Base-by-base conservation (phyloP, 2,113 vertebrate genomes). In the Sakesphorus luctuosus region DNA sequence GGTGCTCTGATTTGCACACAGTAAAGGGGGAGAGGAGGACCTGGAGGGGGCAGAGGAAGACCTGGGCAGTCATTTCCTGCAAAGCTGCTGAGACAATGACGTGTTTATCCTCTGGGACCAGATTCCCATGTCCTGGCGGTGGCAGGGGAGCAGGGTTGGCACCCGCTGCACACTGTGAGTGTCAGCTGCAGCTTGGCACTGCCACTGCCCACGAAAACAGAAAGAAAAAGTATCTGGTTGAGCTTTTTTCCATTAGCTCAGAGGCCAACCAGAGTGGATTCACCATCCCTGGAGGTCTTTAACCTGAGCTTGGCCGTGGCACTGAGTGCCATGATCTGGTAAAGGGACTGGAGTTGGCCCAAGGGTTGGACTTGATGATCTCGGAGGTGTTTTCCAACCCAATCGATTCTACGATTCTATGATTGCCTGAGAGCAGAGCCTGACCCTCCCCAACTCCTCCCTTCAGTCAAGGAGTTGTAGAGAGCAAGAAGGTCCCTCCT, bases 241-340 rank as follows among this genome's bases (percentile, higher is more conserved):
- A 71, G 90, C 66, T 82, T 87, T 49, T 98, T 97, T 97, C 97
- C 96, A 95, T 91, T 84, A 92, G 86, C 84, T 96, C 96, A 96
- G 85, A 94, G 89, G 81, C 92, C 93, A 96, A 61, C 74, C 43
- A 40, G 77, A 77, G 73, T 43, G 40, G 40, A 43, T 43, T 43
- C 40, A 14, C 40, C 14, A 43, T 43, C 40, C 40, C 40, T 43
- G 40, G 40, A 43, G 40, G 40, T 43, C 6, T 43, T 43, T 43
- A 43, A 43, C 14, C 40, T 43, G 40, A 43, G 40, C 12, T 43
- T 43, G 40, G 40, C 13, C 6, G 40, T 43, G 40, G 40, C 40
- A 43, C 40, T 40, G 40, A 40, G 40, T 40, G 40, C 40, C 40
- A 40, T 40, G 40, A 40, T 40, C 40, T 13, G 40, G 40, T 40